These are phyloP conservation scores for Gulo gulo DNA, from an alignment of 2,113 vertebrate species.

Conservation along the genomic window DNA sequence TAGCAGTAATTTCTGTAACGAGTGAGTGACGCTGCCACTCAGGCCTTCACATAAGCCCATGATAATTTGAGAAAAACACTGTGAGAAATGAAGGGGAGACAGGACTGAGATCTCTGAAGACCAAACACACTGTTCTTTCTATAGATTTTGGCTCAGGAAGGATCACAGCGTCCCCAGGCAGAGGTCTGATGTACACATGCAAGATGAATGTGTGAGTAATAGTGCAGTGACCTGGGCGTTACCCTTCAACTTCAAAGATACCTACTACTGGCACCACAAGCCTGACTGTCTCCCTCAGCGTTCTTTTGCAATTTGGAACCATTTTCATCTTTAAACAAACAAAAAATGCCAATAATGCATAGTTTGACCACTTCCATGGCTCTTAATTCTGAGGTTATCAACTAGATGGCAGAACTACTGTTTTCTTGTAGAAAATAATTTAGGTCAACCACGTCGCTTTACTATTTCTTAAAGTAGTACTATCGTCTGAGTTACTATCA, in stretches of 20 bases:
- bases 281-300: not conserved
- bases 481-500: not conserved
- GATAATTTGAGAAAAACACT: not conserved
- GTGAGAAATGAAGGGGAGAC: not conserved
- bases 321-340: not conserved
- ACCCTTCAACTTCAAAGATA: not conserved
- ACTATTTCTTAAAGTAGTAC: not conserved
- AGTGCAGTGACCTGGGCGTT: not conserved
- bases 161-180: not conserved
- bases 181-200: not conserved
- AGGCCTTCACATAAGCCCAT: not conserved
- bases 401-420: not conserved
- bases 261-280: not conserved
- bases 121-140: not conserved
- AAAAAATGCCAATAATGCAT: not conserved
- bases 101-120: not conserved
- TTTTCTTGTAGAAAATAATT: not conserved
- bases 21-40: not conserved
- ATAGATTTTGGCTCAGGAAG: not conserved
- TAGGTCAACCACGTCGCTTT: not conserved
- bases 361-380: not conserved
- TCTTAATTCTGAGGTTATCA: not conserved
- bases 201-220: not conserved
- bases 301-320: not conserved
- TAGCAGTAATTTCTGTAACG: not conserved